Base-by-base conservation (phyloP, 2,797 vertebrate genomes). In the Smutsia gigantea region DNA sequence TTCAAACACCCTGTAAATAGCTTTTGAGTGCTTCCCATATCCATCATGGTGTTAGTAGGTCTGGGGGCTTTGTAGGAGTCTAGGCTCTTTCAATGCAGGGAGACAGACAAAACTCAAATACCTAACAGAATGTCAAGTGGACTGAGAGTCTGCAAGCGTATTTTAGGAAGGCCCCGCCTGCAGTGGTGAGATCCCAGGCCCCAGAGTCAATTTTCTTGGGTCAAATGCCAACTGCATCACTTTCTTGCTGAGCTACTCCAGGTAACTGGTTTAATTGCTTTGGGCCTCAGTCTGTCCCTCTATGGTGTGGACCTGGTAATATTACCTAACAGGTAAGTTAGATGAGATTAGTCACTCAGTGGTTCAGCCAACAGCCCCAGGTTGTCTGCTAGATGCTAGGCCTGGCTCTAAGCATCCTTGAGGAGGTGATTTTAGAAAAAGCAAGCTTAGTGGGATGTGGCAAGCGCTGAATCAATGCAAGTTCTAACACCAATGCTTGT, bases 341-440 rank as follows among this genome's bases (percentile, higher is more conserved):
- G 85, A 83, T 27, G 77, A 93, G 31, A 82, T 34, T 66, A 25
- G n/a, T 82, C 59, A 59, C 55, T 81, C 61, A 31, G 0, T 11
- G 59, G 78, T 39, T 86, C 37, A 78, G 72, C 68, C 75, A 61
- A 55, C 13, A 72, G 46, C 89, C 78, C 82, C 88, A 77, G 82
- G 51, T 37, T 68, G 79, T 77, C 78, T 85, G 55, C 74, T 72
- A 66, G 39, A 39, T 8, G 31, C 21, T 4, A 85, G 55, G 88
- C 61, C 53, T 68, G 27, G 77, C 68, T 57, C 42, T 71, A 46
- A 82, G 83, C 78, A 83, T 92, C 53, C 29, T 3, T 1, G 57
- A 88, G 93, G 77, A 93, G 64, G 78, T 74, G 87, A 94, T 96
- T 96, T 90, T 90, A 95, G 57, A 63, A 96, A 72, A 94, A 55